Conservation (phyloP, 2,113 vertebrate genomes). For the Cynopterus brachyotis region DNA sequence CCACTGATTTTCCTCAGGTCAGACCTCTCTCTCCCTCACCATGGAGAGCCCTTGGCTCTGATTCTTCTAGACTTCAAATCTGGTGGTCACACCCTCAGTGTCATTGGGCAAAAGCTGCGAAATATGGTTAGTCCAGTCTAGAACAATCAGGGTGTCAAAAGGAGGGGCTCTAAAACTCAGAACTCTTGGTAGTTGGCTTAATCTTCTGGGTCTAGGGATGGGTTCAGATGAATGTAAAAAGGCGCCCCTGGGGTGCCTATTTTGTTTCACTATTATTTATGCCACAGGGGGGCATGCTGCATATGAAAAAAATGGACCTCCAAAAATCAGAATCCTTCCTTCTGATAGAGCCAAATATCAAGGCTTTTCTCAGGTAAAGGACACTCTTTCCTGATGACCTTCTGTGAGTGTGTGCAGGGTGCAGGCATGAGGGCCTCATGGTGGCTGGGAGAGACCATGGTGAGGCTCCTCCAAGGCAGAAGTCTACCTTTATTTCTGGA, state of each 20-base stretch:
- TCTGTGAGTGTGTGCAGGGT: not conserved
- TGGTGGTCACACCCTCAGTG: not conserved
- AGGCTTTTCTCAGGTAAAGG: not conserved
- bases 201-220: not conserved
- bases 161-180: not conserved
- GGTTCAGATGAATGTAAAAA: not conserved
- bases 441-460: not conserved
- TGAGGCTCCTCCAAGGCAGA: not conserved
- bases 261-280: not conserved
- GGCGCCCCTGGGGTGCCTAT: not conserved
- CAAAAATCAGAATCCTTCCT: not conserved
- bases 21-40: not conserved
- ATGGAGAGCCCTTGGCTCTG: not conserved
- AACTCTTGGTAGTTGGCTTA: not conserved
- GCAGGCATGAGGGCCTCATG: not conserved
- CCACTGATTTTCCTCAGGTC: not conserved
- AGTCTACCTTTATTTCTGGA: not conserved
- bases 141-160: not conserved
- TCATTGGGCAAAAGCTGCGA: not conserved
- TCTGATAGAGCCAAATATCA: not conserved
- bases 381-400: not conserved
- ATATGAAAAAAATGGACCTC: not conserved
- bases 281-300: rapidly evolving
- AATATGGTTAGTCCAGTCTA: not conserved
- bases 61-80: not conserved